These are phyloP conservation scores for Limonius californicus DNA, from an alignment of 1,140 invertebrate species.

Conservation along the genomic window DNA sequence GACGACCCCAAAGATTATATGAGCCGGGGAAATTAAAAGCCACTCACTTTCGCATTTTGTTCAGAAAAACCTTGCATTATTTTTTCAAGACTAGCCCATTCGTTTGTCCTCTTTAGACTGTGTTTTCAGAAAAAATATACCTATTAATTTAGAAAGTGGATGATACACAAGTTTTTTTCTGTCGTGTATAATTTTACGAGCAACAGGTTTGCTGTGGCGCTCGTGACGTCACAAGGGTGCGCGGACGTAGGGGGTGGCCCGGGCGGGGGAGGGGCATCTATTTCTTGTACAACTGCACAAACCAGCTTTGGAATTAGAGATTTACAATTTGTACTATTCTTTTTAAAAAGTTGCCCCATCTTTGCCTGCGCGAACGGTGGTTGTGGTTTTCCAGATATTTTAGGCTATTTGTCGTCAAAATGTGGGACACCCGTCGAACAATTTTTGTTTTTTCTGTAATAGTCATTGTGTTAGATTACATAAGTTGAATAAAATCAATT, in stretches of 20 bases:
- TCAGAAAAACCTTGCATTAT: neutral
- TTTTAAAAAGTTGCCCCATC: neutral
- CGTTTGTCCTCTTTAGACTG: neutral
- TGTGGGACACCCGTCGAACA: too few relatives aligned
- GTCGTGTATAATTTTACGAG: constrained; percentile 12
- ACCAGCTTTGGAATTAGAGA: constrained; percentile 14
- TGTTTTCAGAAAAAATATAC: neutral
- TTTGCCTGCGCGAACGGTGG: neutral
- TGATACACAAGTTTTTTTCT: constrained; percentile 4
- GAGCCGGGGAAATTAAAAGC: neutral
- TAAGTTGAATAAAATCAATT: too few relatives aligned
- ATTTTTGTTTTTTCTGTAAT: too few relatives aligned
- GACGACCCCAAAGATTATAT: neutral
- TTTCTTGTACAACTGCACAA: constrained; percentile 15
- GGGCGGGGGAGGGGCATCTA: neutral
- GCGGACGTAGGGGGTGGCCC: constrained; percentile 1
- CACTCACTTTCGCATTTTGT: constrained; percentile 1
- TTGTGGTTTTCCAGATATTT: neutral
- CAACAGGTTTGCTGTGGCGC: constrained; percentile 11
- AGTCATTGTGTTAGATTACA: too few relatives aligned
- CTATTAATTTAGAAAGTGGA: constrained; percentile 9
- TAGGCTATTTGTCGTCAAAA: too few relatives aligned
- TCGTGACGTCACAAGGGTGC: constrained; percentile 6
- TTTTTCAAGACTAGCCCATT: neutral
- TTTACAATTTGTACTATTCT: constrained; percentile 13